Evolutionary conservation across 1,140 invertebrate genomes (phyloP).

Genomic region (Oscheius sp.): DNA sequence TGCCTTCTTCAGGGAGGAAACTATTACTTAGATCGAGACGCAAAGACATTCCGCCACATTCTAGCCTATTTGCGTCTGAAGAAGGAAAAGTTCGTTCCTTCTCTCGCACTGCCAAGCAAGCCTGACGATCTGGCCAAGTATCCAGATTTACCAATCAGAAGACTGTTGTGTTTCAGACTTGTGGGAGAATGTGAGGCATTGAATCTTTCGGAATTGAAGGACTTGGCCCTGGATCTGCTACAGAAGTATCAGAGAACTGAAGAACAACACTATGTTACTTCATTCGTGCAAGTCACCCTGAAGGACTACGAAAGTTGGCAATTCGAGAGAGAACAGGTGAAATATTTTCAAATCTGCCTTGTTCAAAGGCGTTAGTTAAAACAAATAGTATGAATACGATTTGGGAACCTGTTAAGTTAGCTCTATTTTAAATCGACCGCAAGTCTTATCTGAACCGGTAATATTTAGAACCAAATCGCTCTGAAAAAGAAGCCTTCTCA

Average conservation of each 20-base stretch:
- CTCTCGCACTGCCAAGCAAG: slow-evolving; percentile 56
- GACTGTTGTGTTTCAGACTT: slow-evolving; percentile 39
- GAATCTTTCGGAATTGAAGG: slow-evolving; percentile 56
- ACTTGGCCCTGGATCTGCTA: slow-evolving; percentile 54
- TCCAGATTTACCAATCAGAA: not conserved
- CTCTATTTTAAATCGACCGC: no score
- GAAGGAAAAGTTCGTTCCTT: slow-evolving; percentile 57
- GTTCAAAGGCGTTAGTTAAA: no score
- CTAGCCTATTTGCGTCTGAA: slow-evolving; percentile 56
- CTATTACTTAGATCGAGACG: slow-evolving; percentile 54
- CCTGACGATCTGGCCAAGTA: slow-evolving; percentile 60
- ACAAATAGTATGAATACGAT: no score
- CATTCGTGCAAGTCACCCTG: slow-evolving; percentile 54
- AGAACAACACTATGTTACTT: slow-evolving; percentile 58
- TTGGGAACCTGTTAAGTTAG: no score
- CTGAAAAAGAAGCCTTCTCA: slow-evolving; percentile 41
- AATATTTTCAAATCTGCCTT: not conserved
- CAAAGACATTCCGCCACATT: slow-evolving; percentile 58
- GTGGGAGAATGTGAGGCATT: slow-evolving; percentile 60
- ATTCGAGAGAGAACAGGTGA: slow-evolving; percentile 55
- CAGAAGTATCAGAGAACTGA: slow-evolving; percentile 58
- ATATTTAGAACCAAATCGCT: slow-evolving; percentile 36
- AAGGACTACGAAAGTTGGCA: slow-evolving; percentile 59
- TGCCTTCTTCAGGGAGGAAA: slow-evolving; percentile 46
- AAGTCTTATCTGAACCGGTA: not conserved